Evolutionary conservation across 2,888 invertebrate species (phyloP).

Genomic region (Hemaris fuciformis): DNA sequence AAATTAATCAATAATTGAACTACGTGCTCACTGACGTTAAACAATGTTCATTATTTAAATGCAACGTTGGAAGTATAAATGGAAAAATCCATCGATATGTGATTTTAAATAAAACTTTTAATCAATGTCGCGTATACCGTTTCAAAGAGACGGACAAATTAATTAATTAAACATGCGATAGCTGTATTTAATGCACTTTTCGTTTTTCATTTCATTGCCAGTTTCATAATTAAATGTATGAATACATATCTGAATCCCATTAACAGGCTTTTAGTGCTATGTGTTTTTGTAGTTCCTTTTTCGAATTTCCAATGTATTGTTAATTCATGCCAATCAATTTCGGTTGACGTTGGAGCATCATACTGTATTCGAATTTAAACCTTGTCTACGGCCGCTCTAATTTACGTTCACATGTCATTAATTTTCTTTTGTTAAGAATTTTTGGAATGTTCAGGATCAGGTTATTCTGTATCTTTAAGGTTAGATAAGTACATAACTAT

Average conservation of each 20-base stretch:
- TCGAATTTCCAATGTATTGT: not conserved
- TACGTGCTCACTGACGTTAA: conserved; percentile 18
- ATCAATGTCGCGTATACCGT: conserved; percentile 33
- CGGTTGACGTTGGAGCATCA: not conserved
- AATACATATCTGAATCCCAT: not conserved
- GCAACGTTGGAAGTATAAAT: conserved; percentile 26
- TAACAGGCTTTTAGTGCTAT: not conserved
- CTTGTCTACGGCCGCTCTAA: no score
- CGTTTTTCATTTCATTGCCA: not conserved
- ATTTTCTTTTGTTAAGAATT: no score
- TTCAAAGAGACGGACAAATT: conserved; percentile 31
- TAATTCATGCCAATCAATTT: not conserved
- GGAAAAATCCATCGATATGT: conserved; percentile 34
- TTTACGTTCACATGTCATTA: no score
- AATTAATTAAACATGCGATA: conserved; percentile 27
- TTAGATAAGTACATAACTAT: no score
- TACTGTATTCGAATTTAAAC: not conserved
- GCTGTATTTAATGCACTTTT: conserved; percentile 1
- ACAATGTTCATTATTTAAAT: conserved; percentile 16
- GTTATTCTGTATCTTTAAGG: no score
- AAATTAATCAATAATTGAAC: conserved; percentile 19
- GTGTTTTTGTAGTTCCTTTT: not conserved
- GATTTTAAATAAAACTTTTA: conserved; percentile 40
- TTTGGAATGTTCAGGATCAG: no score
- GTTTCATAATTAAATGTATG: not conserved